Evolutionary conservation across 2,888 invertebrate genomes (phyloP).

Genomic region (Sisyra nigra): DNA sequence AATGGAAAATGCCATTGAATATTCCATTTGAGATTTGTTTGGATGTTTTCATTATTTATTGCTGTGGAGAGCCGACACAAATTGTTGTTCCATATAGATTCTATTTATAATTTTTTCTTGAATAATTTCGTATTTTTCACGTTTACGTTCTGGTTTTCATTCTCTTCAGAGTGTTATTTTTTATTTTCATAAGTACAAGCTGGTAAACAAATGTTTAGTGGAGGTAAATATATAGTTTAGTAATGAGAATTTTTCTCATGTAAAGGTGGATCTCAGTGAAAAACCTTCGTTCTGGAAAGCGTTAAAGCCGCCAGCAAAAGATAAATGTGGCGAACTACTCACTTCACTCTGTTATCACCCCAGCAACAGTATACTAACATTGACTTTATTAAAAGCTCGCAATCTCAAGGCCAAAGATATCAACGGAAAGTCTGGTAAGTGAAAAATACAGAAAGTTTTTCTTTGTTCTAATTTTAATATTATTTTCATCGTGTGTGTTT

Average conservation of each 20-base stretch:
- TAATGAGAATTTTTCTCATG: constrained; percentile 10
- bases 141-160: background rate
- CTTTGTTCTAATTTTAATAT: background rate
- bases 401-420: constrained; percentile 94
- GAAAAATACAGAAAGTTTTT: background rate
- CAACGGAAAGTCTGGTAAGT: constrained; percentile 79
- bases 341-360: constrained; percentile 92
- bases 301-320: constrained; percentile 79
- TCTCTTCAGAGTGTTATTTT: background rate
- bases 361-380: constrained; percentile 81
- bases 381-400: constrained; percentile 81
- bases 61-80: background rate
- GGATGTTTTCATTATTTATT: background rate
- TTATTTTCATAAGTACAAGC: background rate
- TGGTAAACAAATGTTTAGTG: too few species aligned
- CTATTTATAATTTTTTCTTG: background rate
- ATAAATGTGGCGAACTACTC: constrained; percentile 82
- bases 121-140: background rate
- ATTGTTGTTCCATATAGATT: background rate
- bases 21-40: background rate
- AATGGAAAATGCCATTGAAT: background rate
- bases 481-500: background rate
- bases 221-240: too few species aligned
- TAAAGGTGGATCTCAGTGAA: constrained; percentile 76
- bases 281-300: constrained; percentile 93